Percentiles rank a stretch among this genome's conserved stretches.
Conservation (phyloP, 2,888 invertebrate genomes). For the Mythimna ferrago region DNA sequence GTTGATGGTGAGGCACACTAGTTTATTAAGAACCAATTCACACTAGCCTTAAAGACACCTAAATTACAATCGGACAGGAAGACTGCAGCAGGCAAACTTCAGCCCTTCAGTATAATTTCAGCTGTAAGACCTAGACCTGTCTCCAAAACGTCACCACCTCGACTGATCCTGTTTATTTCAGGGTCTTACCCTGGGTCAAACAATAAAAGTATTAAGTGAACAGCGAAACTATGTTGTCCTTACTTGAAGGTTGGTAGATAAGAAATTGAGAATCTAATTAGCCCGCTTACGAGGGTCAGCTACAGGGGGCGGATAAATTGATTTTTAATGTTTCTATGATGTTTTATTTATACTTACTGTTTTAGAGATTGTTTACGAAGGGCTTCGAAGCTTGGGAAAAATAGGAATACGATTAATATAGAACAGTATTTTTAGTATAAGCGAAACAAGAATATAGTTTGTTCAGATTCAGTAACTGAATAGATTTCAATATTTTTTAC, state of each 20-base stretch:
- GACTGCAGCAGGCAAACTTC: no score
- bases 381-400: background rate
- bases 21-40: no score
- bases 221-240: constrained; percentile 1
- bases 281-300: constrained; percentile 22
- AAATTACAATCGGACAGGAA: no score
- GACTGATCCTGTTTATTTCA: background rate
- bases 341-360: background rate
- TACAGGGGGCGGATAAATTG: constrained; percentile 7
- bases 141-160: background rate
- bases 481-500: no score
- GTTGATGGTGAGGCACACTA: no score
- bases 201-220: background rate
- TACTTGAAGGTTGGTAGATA: constrained; percentile 16
- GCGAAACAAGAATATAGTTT: no score
- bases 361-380: background rate
- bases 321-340: constrained; percentile 18
- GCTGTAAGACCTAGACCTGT: no score
- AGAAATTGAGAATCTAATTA: constrained; percentile 28
- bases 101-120: no score
- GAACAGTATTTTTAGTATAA: no score
- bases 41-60: no score
- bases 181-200: background rate
- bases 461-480: no score
- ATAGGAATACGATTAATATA: background rate